Conservation (phyloP, 2,888 invertebrate genomes). For the Drosophila atripex region DNA sequence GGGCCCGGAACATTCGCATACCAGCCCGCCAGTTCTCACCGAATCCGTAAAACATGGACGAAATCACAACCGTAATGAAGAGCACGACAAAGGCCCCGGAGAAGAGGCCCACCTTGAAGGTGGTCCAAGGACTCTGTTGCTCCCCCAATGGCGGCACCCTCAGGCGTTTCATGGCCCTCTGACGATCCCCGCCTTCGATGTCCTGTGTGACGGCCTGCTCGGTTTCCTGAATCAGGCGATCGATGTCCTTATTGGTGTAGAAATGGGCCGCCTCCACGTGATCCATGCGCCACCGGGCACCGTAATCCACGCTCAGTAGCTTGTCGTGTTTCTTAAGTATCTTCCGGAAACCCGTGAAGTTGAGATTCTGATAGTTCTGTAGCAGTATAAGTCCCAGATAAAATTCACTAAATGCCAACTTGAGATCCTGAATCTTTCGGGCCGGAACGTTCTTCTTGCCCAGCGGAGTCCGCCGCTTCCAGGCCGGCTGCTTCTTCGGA, state of each 20-base stretch:
- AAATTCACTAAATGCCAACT: constrained; percentile 95
- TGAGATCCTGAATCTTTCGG: constrained; percentile 91
- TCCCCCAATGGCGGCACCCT: constrained; percentile 94
- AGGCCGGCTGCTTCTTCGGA: constrained; percentile 81
- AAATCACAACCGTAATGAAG: constrained; percentile 88
- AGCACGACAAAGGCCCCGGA: constrained; percentile 92
- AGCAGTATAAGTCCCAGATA: constrained; percentile 93
- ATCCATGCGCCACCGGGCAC: constrained; percentile 91
- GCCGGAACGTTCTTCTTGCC: constrained; percentile 85
- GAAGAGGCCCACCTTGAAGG: constrained; percentile 93
- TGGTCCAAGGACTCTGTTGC: constrained; percentile 92
- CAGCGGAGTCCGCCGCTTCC: constrained; percentile 83
- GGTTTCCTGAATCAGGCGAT: constrained; percentile 89
- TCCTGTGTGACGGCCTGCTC: constrained; percentile 89
- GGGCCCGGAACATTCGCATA: constrained; percentile 91
- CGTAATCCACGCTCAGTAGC: constrained; percentile 88
- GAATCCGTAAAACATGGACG: constrained; percentile 85
- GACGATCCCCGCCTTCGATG: constrained; percentile 91
- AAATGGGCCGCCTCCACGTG: constrained; percentile 93
- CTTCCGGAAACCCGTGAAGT: constrained; percentile 95
- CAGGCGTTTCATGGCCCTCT: constrained; percentile 93
- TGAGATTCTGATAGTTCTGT: constrained; percentile 94
- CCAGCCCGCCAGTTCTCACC: constrained; percentile 88
- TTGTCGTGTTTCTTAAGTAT: constrained; percentile 96
- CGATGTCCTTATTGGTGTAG: constrained; percentile 93